phyloP scores from a whole-genome alignment of 2,113 vertebrate genomes.

The Callipepla squamata region DNA sequence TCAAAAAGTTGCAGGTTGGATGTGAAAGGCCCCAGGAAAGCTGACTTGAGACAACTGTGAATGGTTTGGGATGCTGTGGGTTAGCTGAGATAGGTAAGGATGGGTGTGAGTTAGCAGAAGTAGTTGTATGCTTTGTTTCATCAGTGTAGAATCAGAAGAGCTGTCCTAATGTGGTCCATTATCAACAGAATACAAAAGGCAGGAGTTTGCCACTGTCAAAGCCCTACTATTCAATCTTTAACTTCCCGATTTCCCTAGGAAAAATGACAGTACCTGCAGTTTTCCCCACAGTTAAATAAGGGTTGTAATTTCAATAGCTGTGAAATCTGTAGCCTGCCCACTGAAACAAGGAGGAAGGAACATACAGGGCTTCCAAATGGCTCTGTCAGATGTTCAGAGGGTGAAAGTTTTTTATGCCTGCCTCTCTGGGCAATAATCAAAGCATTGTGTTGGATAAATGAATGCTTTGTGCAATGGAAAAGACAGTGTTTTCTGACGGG shows the following conservation, averaged over 20 bases:
- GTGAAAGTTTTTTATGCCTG: background rate
- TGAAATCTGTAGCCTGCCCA: too few relatives aligned
- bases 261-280: background rate
- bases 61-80: accelerated
- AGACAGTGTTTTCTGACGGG: background rate
- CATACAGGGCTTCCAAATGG: background rate
- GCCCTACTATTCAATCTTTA: background rate
- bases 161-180: background rate
- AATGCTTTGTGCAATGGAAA: background rate
- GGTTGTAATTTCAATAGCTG: background rate
- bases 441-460: background rate
- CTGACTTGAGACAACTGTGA: background rate
- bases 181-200: background rate
- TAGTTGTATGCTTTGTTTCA: background rate
- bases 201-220: background rate
- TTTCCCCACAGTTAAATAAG: background rate
- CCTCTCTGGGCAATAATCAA: background rate
- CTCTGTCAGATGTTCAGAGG: background rate
- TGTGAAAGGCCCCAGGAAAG: background rate
- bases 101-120: background rate
- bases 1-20: background rate
- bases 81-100: background rate
- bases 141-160: background rate
- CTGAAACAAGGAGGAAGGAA: background rate
- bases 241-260: background rate